A percentile compares a stretch with the other conserved stretches of the same genome.
These are phyloP conservation scores for Muntiacus reevesi DNA, from an alignment of 2,113 vertebrate genomes.

Conservation along the genomic window DNA sequence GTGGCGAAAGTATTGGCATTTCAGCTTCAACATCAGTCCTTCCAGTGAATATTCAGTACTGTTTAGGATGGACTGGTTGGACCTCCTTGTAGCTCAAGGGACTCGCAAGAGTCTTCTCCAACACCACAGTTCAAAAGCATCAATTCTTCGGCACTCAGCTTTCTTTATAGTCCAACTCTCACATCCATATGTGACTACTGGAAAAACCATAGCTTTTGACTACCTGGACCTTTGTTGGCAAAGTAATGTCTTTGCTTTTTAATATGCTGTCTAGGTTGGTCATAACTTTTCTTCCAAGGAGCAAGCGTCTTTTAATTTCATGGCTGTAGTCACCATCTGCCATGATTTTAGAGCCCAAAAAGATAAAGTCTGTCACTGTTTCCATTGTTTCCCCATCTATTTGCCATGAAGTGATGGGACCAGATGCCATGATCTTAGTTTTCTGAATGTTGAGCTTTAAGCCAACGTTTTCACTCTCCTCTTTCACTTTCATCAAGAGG, in stretches of 20 bases:
- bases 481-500: neutral
- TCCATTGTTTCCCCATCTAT: neutral
- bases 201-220: neutral
- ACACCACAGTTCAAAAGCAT: neutral
- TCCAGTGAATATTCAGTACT: neutral
- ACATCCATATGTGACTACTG: neutral
- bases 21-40: neutral
- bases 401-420: neutral
- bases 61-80: neutral
- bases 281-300: neutral
- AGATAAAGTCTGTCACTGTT: neutral
- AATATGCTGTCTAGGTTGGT: neutral
- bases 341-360: neutral
- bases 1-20: neutral
- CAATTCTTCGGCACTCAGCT: fast-evolving
- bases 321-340: neutral
- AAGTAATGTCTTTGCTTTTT: neutral
- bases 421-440: neutral
- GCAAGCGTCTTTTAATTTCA: neutral
- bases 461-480: neutral
- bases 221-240: neutral
- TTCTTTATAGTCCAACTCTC: neutral
- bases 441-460: neutral
- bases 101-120: neutral
- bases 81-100: neutral